phyloP scores from a whole-genome alignment of 1,140 invertebrate species.

The Cyclargus thomasi region DNA sequence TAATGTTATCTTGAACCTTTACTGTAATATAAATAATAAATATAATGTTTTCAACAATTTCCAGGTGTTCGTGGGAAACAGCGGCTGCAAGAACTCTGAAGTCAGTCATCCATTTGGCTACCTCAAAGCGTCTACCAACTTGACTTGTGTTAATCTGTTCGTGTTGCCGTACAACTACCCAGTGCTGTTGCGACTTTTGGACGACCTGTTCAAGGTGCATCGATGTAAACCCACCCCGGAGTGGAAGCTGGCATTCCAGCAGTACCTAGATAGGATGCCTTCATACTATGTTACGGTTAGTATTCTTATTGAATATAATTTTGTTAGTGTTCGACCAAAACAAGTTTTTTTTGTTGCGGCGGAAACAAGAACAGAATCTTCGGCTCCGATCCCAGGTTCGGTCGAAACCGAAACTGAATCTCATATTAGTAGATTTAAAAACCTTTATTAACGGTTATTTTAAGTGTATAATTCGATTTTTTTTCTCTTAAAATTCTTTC shows the following conservation, averaged over 20 bases:
- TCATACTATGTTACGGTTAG: conserved; percentile 95
- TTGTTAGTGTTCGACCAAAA: too few relatives aligned
- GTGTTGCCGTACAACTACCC: conserved; percentile 99
- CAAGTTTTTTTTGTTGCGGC: too few relatives aligned
- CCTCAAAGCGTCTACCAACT: conserved; percentile 96
- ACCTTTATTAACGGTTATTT: too few relatives aligned
- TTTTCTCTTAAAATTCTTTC: too few relatives aligned
- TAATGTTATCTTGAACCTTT: too few relatives aligned
- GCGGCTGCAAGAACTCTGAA: conserved; percentile 87
- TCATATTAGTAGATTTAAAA: too few relatives aligned
- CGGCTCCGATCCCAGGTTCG: too few relatives aligned
- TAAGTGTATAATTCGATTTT: too few relatives aligned
- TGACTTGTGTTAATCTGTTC: conserved; percentile 96
- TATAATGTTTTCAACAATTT: conserved; percentile 11
- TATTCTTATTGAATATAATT: conserved; percentile 30
- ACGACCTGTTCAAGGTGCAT: conserved; percentile 94
- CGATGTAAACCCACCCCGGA: conserved; percentile 92
- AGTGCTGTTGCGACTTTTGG: conserved; percentile 91
- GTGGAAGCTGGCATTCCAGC: conserved; percentile 93
- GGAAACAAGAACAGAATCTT: too few relatives aligned
- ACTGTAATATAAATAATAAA: too few relatives aligned
- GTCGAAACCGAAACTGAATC: too few relatives aligned
- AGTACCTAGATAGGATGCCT: conserved; percentile 96
- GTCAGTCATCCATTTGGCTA: conserved; percentile 97
- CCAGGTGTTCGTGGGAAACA: conserved; percentile 93